A percentile compares a stretch with the other conserved stretches of the same genome.
Evolutionary conservation across 2,113 vertebrate genomes (phyloP).

Genomic region (Microtus pennsylvanicus): DNA sequence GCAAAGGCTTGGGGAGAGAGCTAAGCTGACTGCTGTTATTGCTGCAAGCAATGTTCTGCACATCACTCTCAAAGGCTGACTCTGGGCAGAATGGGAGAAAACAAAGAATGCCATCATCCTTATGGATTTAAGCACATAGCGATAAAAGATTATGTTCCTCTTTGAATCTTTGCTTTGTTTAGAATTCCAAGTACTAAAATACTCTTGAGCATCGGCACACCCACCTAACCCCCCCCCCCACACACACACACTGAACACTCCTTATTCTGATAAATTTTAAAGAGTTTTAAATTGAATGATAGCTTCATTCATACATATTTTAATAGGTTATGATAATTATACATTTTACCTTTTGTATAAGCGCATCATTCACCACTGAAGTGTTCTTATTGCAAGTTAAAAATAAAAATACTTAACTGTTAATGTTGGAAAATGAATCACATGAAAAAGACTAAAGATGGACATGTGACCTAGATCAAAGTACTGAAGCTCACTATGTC

Average conservation of each 20-base stretch:
- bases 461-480: neutral
- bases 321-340: neutral
- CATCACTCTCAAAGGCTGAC: neutral
- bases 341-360: neutral
- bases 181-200: neutral
- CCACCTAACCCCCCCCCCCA: neutral
- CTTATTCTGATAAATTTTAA: neutral
- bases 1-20: too few species aligned
- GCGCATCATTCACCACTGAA: neutral
- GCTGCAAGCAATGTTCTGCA: neutral
- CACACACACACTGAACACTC: neutral
- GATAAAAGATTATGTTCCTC: neutral
- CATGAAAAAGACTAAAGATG: neutral
- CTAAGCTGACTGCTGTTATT: neutral
- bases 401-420: neutral
- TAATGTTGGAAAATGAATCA: neutral
- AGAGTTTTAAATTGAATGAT: neutral
- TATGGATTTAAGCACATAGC: neutral
- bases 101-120: neutral
- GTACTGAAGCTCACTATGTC: neutral
- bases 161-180: neutral
- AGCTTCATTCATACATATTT: neutral
- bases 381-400: neutral
- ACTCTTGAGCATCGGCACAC: too few species aligned
- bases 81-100: neutral